Evolutionary conservation across 2,797 vertebrate species (phyloP), one percentile per base, ranked within the genome.

Genomic region (Vipera ursinii): DNA sequence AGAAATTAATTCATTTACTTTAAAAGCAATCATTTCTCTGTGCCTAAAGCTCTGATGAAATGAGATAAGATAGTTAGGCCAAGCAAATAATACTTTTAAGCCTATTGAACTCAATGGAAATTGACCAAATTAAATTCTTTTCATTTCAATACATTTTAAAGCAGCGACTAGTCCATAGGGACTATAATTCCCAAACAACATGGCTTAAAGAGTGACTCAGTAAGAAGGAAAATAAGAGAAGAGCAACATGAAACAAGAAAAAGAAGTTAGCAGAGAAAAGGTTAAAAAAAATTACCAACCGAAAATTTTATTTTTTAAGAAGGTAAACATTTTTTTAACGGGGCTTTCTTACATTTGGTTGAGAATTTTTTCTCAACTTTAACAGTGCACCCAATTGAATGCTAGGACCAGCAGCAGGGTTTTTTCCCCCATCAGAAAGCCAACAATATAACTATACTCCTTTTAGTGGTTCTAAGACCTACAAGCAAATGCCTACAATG

Each of bases 401-500:
- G 12, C 1, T 82, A 38, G 24, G 38, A 48, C 7, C 7, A 10
- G 20, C 15, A 59, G 6, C 44, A 82, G 44, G 53, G 17, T 60
- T 63, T 87, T 59, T 87, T 28, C 56, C 1, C 32, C 17, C 44
- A 88, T 26, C 85, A 88, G 65, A 90, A 93, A 91, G 86, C 65
- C 57, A 88, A 82, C 63, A 60, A 88, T 87, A 90, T 88, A 57
- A 82, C 63, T 78, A 59, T 57, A 65, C 32, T 92, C 48, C 88
- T 92, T 88, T 86, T 32, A 95, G 92, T 86, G 87, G 60, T 22
- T 28, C 32, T 82, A 93, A 56, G 8, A 59, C 82, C 32, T 85
- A 56, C 95, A 88, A 51, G 88, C 3, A 91, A 7, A 17, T 89
- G 60, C 24, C 90, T 94, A 95, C 94, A 87, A 91, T 91, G 65